Base-by-base conservation (phyloP, 2,113 vertebrate species). In the Rhinichthys klamathensis region DNA sequence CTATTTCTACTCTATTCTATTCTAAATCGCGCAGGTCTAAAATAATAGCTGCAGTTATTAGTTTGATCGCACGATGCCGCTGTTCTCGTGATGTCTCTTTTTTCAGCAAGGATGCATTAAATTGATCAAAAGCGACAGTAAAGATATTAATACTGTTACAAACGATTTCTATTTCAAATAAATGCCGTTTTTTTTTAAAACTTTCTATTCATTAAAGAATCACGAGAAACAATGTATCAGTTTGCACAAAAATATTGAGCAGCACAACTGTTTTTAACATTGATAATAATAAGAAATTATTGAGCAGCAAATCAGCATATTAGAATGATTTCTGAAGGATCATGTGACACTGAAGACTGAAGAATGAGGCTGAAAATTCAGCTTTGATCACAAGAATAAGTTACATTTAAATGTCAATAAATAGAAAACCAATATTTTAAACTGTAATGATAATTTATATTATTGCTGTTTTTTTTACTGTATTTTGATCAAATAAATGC, bases 61-160 rank as follows among this genome's bases (percentile, higher is more conserved):
- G 9, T n/a, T 12, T 82, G 15, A 69, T 61, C 80, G 21, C 80
- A 69, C 18, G 27, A 69, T 81, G 44, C 7, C 61, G 27, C 80
- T 2, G 0, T 82, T 23, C 15, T 32, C 27, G 23, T 21, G 1
- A 30, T 32, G 35, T 38, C 35, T 38, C 35, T 54, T 54, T 32
- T 8, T 69, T 18, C 30, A 35, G 65, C 3, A 35, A 21, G 7
- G 16, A 35, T 21, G 7, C 3, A 3, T 10, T 35, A 69, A 69
- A 15, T 35, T 35, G 7, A 69, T 69, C 65, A 69, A 21, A 67
- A 67, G 63, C 32, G 30, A 4, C 63, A 32, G 63, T 67, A 8
- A 67, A 18, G 63, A 54, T 18, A 54, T 54, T 18, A 51, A 51
- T 16, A 51, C 0, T 5, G 1, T 51, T 51, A 16, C 4, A 13